A percentile compares a stretch with the other conserved stretches of the same genome.
Conservation (phyloP, 2,888 invertebrate species). For the Drosophila suboccidentalis region DNA sequence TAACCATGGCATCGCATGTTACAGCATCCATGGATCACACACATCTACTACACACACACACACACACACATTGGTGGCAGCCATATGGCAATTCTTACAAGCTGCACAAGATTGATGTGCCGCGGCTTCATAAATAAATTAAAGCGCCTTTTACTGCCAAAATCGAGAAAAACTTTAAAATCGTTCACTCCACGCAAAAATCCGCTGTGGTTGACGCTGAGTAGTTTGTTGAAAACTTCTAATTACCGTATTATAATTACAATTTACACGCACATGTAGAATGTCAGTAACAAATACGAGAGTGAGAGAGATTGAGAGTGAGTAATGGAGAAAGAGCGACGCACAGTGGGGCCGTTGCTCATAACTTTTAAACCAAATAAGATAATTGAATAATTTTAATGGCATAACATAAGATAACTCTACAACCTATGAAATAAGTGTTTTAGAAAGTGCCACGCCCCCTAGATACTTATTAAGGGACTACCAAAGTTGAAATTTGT, state of each 20-base stretch:
- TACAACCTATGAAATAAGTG: too few relatives aligned
- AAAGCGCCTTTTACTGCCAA: conserved; percentile 47
- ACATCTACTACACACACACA: conserved; percentile 26
- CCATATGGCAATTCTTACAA: conserved; percentile 59
- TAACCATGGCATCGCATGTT: conserved; percentile 77
- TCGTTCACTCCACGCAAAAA: conserved; percentile 18
- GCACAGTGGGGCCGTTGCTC: too few relatives aligned
- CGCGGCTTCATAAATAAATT: conserved; percentile 76
- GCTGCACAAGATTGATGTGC: conserved; percentile 75
- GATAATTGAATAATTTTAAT: too few relatives aligned
- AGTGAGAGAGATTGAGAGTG: neutral
- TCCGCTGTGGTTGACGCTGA: conserved; percentile 9
- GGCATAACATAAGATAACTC: too few relatives aligned
- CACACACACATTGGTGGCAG: conserved; percentile 23
- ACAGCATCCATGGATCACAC: conserved; percentile 55
- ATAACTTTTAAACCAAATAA: too few relatives aligned
- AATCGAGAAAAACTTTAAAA: conserved; percentile 31
- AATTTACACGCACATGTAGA: conserved; percentile 51
- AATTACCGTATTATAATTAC: conserved; percentile 78
- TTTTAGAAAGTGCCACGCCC: too few relatives aligned
- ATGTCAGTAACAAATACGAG: conserved; percentile 1
- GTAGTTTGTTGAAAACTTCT: conserved; percentile 69
- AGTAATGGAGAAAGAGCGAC: neutral
- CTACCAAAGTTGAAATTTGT: too few relatives aligned
- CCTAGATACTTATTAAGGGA: too few relatives aligned